Percentiles rank a stretch among this genome's conserved stretches.
These are phyloP conservation scores for Gavia stellata DNA, from an alignment of 2,113 vertebrate genomes.

Conservation along the genomic window DNA sequence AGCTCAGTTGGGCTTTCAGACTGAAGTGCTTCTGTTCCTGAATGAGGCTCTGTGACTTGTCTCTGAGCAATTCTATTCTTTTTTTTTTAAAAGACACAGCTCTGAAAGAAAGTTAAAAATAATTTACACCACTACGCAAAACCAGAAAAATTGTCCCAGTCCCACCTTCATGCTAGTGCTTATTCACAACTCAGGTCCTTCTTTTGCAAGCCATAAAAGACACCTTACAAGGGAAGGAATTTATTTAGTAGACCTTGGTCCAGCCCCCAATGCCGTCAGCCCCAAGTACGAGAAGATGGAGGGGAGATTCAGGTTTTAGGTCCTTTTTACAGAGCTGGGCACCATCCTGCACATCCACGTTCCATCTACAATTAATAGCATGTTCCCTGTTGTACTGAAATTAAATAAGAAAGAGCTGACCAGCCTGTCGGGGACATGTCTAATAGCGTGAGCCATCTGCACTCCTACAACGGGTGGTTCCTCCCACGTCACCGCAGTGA, in stretches of 20 bases:
- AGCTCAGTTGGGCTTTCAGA: not conserved
- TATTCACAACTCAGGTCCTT: not conserved
- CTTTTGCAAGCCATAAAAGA: not conserved
- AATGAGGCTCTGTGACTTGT: not conserved
- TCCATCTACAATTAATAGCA: not conserved
- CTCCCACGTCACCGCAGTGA: not conserved
- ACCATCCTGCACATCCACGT: not conserved
- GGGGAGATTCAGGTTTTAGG: not conserved
- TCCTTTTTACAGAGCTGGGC: not conserved
- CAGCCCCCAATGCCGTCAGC: not conserved
- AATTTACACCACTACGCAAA: not conserved
- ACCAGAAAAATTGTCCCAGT: not conserved
- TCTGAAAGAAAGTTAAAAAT: not conserved
- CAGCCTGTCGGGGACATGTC: not conserved
- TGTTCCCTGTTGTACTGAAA: not conserved
- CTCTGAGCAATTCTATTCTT: not conserved
- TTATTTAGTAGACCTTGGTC: not conserved
- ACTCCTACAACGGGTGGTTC: not conserved
- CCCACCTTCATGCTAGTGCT: not conserved
- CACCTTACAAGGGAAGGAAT: not conserved
- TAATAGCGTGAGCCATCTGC: not conserved
- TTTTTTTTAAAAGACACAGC: not conserved
- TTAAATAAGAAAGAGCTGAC: not conserved
- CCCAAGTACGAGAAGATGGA: not conserved
- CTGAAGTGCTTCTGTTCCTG: not conserved